Percentiles rank a stretch among this genome's conserved stretches.
phyloP scores from a whole-genome alignment of 2,113 vertebrate species.

The Siphamia tubifer region DNA sequence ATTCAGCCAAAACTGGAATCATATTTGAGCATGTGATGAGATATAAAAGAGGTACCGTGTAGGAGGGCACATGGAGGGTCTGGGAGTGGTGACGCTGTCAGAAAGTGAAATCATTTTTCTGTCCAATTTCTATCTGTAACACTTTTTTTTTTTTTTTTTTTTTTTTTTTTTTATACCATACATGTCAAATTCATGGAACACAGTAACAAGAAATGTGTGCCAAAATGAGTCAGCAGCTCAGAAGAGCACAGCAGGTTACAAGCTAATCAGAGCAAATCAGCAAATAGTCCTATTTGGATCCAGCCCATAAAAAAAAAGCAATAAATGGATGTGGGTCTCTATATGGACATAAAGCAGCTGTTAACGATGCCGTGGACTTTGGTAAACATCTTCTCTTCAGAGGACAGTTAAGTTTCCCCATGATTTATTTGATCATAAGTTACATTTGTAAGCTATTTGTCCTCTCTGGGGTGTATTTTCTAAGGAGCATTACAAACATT shows the following conservation, averaged over 20 bases:
- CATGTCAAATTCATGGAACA: neutral
- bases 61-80: conserved; percentile 2
- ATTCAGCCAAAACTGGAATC: conserved; percentile 6
- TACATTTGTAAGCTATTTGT: neutral
- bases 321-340: neutral
- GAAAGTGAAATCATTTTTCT: neutral
- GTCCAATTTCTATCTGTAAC: conserved; percentile 10
- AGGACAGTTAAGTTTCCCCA: neutral
- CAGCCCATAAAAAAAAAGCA: neutral
- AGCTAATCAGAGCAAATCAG: conserved; percentile 20
- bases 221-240: conserved; percentile 11
- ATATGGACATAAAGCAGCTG: conserved; percentile 12
- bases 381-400: neutral
- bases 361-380: neutral
- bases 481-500: conserved; percentile 12
- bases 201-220: neutral
- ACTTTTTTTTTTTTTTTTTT: conserved; percentile 2
- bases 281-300: conserved; percentile 2
- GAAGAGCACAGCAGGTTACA: conserved; percentile 1
- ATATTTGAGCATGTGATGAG: neutral
- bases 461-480: neutral
- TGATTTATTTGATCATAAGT: conserved; percentile 9
- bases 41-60: conserved; percentile 1
- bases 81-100: neutral
- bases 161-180: neutral